These are phyloP conservation scores for Lithophane semibrunnea DNA, from an alignment of 2,888 invertebrate genomes.

Conservation along the genomic window DNA sequence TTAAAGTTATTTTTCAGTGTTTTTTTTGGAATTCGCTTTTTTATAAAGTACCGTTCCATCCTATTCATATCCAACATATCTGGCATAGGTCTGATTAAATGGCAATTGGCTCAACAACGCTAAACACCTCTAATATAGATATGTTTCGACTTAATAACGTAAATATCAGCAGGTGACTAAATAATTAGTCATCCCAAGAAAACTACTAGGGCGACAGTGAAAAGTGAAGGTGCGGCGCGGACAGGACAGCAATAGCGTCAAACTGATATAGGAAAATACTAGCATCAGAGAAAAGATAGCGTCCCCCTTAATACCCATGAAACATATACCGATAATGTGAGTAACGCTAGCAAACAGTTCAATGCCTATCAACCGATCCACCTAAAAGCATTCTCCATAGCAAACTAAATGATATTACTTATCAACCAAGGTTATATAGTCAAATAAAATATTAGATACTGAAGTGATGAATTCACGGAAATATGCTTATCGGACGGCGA, in stretches of 20 bases:
- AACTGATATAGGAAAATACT: conserved; percentile 17
- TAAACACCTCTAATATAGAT: background rate
- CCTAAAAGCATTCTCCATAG: conserved; percentile 21
- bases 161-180: conserved; percentile 5
- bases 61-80: too few species aligned
- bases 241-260: background rate
- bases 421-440: conserved; percentile 56
- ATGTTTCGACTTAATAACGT: background rate
- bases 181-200: conserved; percentile 1
- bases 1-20: too few species aligned
- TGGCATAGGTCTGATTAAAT: background rate
- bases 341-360: conserved; percentile 14
- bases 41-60: too few species aligned
- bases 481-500: conserved; percentile 38
- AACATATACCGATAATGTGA: conserved; percentile 33
- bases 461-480: conserved; percentile 50
- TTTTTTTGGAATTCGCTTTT: too few species aligned
- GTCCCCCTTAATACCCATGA: conserved; percentile 15
- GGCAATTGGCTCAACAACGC: conserved; percentile 12
- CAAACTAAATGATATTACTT: conserved; percentile 24
- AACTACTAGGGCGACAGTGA: background rate
- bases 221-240: background rate
- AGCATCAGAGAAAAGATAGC: conserved; percentile 21
- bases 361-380: conserved; percentile 1
- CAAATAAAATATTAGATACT: conserved; percentile 45